A percentile compares a stretch with the other conserved stretches of the same genome.
phyloP scores from a whole-genome alignment of 2,797 vertebrate species.

The Cossypha polioptera region DNA sequence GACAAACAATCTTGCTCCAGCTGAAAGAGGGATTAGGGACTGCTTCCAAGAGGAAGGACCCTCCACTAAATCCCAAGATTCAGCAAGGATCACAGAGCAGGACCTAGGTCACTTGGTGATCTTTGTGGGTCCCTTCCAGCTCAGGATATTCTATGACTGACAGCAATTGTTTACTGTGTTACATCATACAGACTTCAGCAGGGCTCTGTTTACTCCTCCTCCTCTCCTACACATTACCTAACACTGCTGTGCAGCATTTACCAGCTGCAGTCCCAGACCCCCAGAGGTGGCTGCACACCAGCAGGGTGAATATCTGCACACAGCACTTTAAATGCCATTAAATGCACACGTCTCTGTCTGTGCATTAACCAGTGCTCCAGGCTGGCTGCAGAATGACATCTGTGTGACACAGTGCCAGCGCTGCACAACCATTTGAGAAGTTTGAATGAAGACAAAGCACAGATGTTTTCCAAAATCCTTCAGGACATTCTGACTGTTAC shows the following conservation, averaged over 20 bases:
- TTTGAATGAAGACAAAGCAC: not conserved
- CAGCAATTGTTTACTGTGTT: not conserved
- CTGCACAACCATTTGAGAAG: not conserved
- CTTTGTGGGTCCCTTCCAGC: not conserved
- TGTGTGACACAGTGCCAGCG: not conserved
- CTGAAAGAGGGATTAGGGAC: not conserved
- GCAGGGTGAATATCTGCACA: not conserved
- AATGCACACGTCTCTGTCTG: not conserved
- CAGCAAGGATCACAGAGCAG: not conserved
- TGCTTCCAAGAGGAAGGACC: not conserved
- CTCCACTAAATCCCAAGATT: not conserved
- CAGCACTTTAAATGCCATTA: not conserved
- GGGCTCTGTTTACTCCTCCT: not conserved
- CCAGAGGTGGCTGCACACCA: not conserved
- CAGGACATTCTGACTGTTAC: not conserved
- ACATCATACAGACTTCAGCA: not conserved
- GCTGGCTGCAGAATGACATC: not conserved
- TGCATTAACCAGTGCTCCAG: not conserved
- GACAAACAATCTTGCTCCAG: not conserved
- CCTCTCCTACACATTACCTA: not conserved
- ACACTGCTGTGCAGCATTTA: not conserved
- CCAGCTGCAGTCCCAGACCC: not conserved
- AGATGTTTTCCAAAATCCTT: conserved; percentile 26
- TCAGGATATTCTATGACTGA: not conserved
- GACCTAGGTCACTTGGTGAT: not conserved